These are phyloP conservation scores for Geococcyx californianus DNA, from an alignment of 2,113 vertebrate genomes.

Conservation along the genomic window DNA sequence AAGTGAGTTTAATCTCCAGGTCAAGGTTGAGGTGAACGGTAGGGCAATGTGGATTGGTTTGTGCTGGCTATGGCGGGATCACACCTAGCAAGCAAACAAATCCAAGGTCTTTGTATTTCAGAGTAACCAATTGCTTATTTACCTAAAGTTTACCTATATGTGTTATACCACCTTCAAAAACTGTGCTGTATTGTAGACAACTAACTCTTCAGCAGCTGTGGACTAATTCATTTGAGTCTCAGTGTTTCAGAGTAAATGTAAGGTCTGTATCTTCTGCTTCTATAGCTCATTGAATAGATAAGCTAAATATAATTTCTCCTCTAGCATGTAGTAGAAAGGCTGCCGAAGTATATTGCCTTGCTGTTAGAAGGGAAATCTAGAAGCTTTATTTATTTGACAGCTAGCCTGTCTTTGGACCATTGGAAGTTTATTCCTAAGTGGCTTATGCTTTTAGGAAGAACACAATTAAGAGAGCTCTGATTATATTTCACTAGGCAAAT, in stretches of 20 bases:
- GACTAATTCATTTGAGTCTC: conserved; percentile 25
- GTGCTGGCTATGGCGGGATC: conserved; percentile 32
- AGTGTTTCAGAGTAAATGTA: background rate
- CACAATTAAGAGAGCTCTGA: conserved; percentile 63
- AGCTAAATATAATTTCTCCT: conserved; percentile 62
- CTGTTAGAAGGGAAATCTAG: conserved; percentile 42
- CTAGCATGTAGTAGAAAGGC: background rate
- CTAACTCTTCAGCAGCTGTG: conserved; percentile 15
- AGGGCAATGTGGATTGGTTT: conserved; percentile 48
- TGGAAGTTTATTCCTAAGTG: conserved; percentile 50
- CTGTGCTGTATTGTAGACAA: background rate
- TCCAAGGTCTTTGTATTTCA: conserved; percentile 4
- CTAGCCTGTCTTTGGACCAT: conserved; percentile 43
- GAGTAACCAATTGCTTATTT: conserved; percentile 52
- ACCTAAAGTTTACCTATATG: conserved; percentile 19
- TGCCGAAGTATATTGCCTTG: conserved; percentile 24
- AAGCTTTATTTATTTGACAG: conserved; percentile 55
- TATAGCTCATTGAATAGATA: conserved; percentile 39
- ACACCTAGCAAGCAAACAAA: conserved; percentile 50
- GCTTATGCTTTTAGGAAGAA: conserved; percentile 34
- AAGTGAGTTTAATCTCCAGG: conserved; percentile 82
- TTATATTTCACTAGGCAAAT: conserved; percentile 70
- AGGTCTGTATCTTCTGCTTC: conserved; percentile 17
- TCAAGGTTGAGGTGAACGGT: conserved; percentile 77
- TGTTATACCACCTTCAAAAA: background rate